Evolutionary conservation across 1,140 invertebrate species (phyloP), one percentile per base, ranked within the genome.

Genomic region (Brachionus koreanus): DNA sequence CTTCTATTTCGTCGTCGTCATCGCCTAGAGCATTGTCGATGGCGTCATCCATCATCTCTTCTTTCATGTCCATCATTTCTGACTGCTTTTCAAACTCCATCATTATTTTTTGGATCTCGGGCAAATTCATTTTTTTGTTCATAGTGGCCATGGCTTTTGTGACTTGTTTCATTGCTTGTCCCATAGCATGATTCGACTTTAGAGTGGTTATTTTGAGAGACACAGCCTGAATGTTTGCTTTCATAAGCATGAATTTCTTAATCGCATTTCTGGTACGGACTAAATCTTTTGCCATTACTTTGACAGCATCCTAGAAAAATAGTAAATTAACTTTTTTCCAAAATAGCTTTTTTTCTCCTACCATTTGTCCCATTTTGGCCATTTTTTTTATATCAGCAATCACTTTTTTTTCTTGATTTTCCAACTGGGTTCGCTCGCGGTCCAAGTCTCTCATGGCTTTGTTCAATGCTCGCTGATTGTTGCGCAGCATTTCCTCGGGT

Each of bases 1-100:
- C 83, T 87, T 89, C 95, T 94, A 92, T 97, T 90, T 99, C 97
- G 87, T 98, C 96, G 88, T 99, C 97, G 87, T 99, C 97, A 46
- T 93, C 96, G 84, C 95, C 97, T 93, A 99, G 96, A 2, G 97
- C 97, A 90, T 98, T 97, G 89, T 99, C 98, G 85, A 99, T 98
- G 6, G 95, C 97, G 89, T 99, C 98, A 88, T 96, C 97, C 93
- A 99, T 99, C 91, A 99, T 97, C 90, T 99, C 98, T 89, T 99
- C 97, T 87, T 99, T 99, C 97, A 99, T 99, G 87, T 99, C 97
- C 97, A 99, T 99, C 83, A 99, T 98, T 90, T 98, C 97, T 0
- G 95, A 96, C 87, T 99, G 97, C 86, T 98, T 98, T 89, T 99
- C 97, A 91, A 99, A 99, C 87, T 99, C 97, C 91, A 95, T 93